A percentile compares a stretch with the other conserved stretches of the same genome.
Evolutionary conservation across 1,140 invertebrate genomes (phyloP).

Genomic region (Diabrotica virgifera): DNA sequence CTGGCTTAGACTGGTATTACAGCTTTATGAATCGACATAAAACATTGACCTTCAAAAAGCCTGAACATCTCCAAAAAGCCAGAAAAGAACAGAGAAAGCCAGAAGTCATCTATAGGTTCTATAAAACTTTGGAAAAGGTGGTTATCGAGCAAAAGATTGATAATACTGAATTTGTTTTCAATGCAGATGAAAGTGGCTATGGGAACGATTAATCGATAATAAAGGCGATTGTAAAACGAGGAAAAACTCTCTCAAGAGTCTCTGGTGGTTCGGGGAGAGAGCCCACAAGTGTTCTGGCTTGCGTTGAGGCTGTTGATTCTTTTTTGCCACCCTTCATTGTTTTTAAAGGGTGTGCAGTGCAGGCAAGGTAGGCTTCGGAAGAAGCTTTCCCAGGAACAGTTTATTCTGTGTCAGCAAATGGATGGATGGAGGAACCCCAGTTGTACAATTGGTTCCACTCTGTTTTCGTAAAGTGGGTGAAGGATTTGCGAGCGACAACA

Average conservation of each 20-base stretch:
- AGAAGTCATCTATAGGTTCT: constrained; percentile 26
- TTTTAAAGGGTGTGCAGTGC: constrained; percentile 39
- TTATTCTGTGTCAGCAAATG: constrained; percentile 41
- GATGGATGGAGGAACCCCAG: constrained; percentile 41
- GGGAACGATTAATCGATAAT: constrained; percentile 20
- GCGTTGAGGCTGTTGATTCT: constrained; percentile 36
- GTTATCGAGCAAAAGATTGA: constrained; percentile 17
- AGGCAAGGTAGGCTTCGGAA: constrained; percentile 37
- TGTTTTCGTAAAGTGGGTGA: constrained; percentile 16
- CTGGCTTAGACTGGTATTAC: constrained; percentile 4
- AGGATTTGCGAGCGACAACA: constrained; percentile 10
- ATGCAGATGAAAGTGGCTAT: constrained; percentile 25
- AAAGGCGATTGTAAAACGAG: constrained; percentile 30
- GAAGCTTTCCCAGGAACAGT: constrained; percentile 38
- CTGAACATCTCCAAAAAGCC: constrained; percentile 26
- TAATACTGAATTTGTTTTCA: constrained; percentile 21
- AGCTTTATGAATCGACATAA: neutral
- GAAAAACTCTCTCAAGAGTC: constrained; percentile 31
- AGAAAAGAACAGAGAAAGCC: constrained; percentile 22
- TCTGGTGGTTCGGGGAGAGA: constrained; percentile 39
- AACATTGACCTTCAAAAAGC: constrained; percentile 15
- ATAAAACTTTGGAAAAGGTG: too few relatives aligned
- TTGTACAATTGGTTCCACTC: constrained; percentile 41
- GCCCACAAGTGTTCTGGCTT: constrained; percentile 40
- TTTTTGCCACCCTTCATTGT: constrained; percentile 42